phyloP scores from a whole-genome alignment of 2,888 invertebrate genomes.

The Aphodius granarius region DNA sequence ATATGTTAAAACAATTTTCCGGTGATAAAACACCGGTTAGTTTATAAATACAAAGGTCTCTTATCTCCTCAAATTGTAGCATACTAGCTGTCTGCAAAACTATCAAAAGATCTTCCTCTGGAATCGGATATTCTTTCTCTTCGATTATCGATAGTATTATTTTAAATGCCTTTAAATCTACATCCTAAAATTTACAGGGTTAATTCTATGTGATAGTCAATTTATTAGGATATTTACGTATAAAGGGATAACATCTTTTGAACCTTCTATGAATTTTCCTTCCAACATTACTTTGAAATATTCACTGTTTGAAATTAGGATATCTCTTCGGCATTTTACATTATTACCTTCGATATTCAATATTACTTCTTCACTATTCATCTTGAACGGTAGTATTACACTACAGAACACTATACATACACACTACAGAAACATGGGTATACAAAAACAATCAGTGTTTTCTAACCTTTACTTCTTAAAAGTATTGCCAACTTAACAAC shows the following conservation, averaged over 20 bases:
- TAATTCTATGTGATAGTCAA: neutral
- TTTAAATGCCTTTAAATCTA: slow-evolving; percentile 49
- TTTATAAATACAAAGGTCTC: slow-evolving; percentile 40
- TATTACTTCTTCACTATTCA: slow-evolving; percentile 34
- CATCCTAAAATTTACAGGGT: slow-evolving; percentile 45
- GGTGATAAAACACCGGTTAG: slow-evolving; percentile 38
- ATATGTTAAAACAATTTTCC: slow-evolving; percentile 46
- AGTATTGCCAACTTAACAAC: neutral
- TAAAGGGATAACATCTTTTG: slow-evolving; percentile 46
- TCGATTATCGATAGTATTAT: slow-evolving; percentile 46
- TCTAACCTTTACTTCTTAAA: neutral
- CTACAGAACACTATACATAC: neutral
- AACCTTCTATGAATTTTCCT: slow-evolving; percentile 50
- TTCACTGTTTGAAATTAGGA: slow-evolving; percentile 49
- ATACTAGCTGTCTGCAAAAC: slow-evolving; percentile 51
- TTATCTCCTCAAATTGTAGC: slow-evolving; percentile 51
- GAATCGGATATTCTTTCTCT: slow-evolving; percentile 38
- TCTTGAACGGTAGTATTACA: neutral
- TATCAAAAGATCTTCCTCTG: slow-evolving; percentile 43
- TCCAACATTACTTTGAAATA: slow-evolving; percentile 57
- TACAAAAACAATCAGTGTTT: neutral
- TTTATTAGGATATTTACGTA: no score
- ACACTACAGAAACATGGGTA: neutral
- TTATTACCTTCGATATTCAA: slow-evolving; percentile 38
- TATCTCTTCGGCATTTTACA: slow-evolving; percentile 42